phyloP scores from a whole-genome alignment of 2,888 invertebrate genomes.

The Clivina fossor region DNA sequence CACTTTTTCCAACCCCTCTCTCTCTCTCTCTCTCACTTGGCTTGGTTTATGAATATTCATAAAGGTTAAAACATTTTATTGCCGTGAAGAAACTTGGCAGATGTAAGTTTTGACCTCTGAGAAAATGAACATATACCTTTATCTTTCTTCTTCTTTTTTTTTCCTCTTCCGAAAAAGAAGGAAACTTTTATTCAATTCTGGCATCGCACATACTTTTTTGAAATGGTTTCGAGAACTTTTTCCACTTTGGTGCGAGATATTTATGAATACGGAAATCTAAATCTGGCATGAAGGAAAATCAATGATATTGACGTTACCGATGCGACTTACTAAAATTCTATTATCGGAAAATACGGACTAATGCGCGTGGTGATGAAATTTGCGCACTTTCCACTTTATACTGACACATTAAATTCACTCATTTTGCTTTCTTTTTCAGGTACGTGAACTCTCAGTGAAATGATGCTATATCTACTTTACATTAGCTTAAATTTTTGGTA shows the following conservation, averaged over 20 bases:
- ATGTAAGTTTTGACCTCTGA: conserved; percentile 14
- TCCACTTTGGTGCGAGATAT: conserved; percentile 23
- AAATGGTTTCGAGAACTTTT: conserved; percentile 24
- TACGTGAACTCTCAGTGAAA: too few species aligned
- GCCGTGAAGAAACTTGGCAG: conserved; percentile 3
- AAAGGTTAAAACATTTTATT: conserved; percentile 26
- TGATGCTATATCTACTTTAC: too few species aligned
- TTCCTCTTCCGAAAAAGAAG: too few species aligned
- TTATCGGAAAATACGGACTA: too few species aligned
- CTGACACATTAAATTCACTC: too few species aligned
- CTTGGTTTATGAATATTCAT: conserved; percentile 28
- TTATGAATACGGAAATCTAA: conserved; percentile 26
- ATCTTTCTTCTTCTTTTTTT: conserved; percentile 18
- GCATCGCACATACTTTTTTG: conserved; percentile 19
- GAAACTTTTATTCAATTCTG: conserved; percentile 27
- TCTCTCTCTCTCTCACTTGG: neutral
- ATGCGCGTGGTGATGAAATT: too few species aligned
- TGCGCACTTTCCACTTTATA: too few species aligned
- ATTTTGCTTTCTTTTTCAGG: conserved; percentile 20
- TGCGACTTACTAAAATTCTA: conserved; percentile 8
- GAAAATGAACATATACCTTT: conserved; percentile 22
- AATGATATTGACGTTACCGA: conserved; percentile 12
- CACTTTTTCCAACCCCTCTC: neutral
- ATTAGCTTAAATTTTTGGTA: too few species aligned
- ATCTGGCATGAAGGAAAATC: conserved; percentile 19